Base-by-base conservation (phyloP, 2,888 invertebrate genomes). In the Malachius bipustulatus region DNA sequence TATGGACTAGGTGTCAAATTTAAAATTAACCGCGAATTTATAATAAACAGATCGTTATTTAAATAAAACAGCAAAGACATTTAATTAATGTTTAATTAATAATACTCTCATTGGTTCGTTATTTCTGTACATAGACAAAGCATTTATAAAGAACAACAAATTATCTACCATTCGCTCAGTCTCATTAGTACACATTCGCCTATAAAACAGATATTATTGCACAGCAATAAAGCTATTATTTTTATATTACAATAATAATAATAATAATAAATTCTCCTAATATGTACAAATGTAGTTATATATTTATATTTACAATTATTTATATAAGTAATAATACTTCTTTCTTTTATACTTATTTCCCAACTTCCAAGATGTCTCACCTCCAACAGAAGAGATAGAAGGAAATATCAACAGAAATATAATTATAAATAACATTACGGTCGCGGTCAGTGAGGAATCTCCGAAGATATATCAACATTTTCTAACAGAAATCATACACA, bases 161-260 rank as follows among this genome's bases (percentile, higher is more conserved):
- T n/a, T 19, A 8, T 19, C 6, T 19, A 19, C 24, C 6, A 19
- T 19, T 19, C n/a, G 6, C 6, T 19, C 24, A 6, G n/a, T 19
- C 24, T n/a, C 24, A 8, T 19, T 19, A 19, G 24, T n/a, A 19
- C 24, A 19, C 24, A 19, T 19, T 19, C 6, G n/a, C n/a, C n/a
- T 19, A 8, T 19, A 19, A 6, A 19, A 19, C 6, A 19, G n/a
- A 33, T 27, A 36, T 47, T 50, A 50, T 50, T 50, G 49, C 49
- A 50, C 48, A 50, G 47, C 48, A 50, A 49, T 50, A 50, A 49
- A 51, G 49, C 42, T 44, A 41, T 43, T 47, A 45, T 44, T 43
- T 44, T 39, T 35, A 37, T 40, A 41, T 19, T 19, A 19, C 24
- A 19, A 8, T 19, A 19, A 19, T n/a, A n/a, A n/a, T n/a, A n/a